A percentile compares a stretch with the other conserved stretches of the same genome.
These are phyloP conservation scores for Megaustenia siamemsis DNA, from an alignment of 2,888 invertebrate genomes.

Conservation along the genomic window DNA sequence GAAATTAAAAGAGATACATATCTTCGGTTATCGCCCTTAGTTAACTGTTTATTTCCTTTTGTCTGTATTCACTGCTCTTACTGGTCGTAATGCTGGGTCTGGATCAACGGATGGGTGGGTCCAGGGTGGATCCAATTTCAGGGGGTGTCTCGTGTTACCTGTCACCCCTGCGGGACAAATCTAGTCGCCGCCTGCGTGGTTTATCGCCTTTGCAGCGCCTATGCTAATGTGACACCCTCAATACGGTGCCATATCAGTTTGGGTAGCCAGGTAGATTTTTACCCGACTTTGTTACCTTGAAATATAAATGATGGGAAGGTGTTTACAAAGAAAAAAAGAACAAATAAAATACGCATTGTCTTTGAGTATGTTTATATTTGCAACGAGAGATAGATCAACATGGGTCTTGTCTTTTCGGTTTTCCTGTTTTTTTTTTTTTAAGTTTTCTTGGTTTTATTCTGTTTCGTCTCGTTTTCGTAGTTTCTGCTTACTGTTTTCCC, in stretches of 20 bases:
- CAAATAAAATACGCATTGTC: too few species aligned
- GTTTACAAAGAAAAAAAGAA: too few species aligned
- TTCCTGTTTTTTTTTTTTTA: too few species aligned
- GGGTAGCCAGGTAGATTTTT: neutral
- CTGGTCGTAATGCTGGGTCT: neutral
- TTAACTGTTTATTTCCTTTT: neutral
- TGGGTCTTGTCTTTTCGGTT: too few species aligned
- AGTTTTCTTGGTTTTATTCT: too few species aligned
- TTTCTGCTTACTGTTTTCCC: too few species aligned
- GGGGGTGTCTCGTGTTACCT: constrained; percentile 35
- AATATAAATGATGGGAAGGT: too few species aligned
- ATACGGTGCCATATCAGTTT: constrained; percentile 38
- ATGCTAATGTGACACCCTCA: constrained; percentile 29
- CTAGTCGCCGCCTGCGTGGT: constrained; percentile 38
- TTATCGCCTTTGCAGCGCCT: constrained; percentile 27
- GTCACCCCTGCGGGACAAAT: constrained; percentile 42
- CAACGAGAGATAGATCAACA: too few species aligned
- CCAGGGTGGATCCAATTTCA: constrained; percentile 25
- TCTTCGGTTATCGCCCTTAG: neutral
- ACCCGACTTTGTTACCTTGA: neutral
- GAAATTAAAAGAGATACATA: neutral
- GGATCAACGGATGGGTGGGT: neutral
- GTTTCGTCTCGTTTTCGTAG: too few species aligned
- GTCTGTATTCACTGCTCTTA: neutral
- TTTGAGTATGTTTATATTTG: too few species aligned